Conservation (phyloP, 2,797 vertebrate species). For the Sebastes oblongus region DNA sequence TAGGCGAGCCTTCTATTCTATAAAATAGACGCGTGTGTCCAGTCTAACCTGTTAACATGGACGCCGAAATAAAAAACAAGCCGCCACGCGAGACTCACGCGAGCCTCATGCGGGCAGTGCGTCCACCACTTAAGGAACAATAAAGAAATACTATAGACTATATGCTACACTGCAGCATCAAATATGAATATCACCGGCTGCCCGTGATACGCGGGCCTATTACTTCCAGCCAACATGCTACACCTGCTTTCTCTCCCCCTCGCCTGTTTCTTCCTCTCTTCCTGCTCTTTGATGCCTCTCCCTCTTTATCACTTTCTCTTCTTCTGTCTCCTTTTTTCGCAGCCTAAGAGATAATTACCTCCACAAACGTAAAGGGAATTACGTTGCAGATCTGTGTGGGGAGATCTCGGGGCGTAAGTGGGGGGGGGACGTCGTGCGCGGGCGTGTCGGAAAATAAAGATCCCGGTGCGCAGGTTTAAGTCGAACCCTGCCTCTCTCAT, state of each 20-base stretch:
- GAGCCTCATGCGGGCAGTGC: too few relatives aligned
- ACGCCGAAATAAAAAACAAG: too few relatives aligned
- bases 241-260: constrained; percentile 37
- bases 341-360: constrained; percentile 19
- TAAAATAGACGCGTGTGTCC: too few relatives aligned
- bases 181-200: constrained; percentile 23
- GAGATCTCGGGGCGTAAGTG: not conserved
- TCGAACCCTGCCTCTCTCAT: not conserved
- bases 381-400: constrained; percentile 6
- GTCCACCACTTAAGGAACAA: not conserved
- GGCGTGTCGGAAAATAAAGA: not conserved
- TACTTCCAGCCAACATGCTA: constrained; percentile 39
- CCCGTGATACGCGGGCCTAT: constrained; percentile 4
- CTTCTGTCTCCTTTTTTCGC: not conserved
- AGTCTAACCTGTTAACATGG: too few relatives aligned
- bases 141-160: not conserved
- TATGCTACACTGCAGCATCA: not conserved
- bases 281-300: constrained; percentile 1
- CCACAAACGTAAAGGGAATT: constrained; percentile 4
- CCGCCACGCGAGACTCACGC: too few relatives aligned
- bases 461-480: constrained; percentile 21
- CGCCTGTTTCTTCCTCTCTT: not conserved
- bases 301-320: not conserved
- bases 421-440: too few relatives aligned
- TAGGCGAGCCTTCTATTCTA: too few relatives aligned